A percentile compares a stretch with the other conserved stretches of the same genome.
Evolutionary conservation across 2,113 vertebrate species (phyloP).

Genomic region (Pongo abelii): DNA sequence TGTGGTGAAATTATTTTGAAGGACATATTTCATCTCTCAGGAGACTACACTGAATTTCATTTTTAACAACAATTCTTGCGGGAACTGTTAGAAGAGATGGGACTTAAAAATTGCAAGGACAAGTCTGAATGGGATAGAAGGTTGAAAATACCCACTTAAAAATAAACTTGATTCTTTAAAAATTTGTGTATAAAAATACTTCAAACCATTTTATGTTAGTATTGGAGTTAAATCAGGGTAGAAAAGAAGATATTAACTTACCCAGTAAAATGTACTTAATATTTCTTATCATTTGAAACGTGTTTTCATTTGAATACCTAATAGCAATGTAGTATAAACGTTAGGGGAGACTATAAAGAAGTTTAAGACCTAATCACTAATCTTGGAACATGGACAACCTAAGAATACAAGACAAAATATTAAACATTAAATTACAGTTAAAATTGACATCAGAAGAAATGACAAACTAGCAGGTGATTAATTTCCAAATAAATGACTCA

Average conservation of each 20-base stretch:
- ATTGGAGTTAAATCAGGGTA: background rate
- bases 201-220: background rate
- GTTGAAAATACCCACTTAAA: constrained; percentile 15
- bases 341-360: background rate
- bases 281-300: background rate
- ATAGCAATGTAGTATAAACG: background rate
- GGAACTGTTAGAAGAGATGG: constrained; percentile 27
- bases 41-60: constrained; percentile 2
- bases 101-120: constrained; percentile 37
- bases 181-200: background rate
- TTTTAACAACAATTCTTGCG: constrained; percentile 54
- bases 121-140: background rate
- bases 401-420: background rate
- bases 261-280: background rate
- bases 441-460: background rate
- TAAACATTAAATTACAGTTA: background rate
- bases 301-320: background rate
- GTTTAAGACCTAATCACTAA: background rate
- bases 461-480: background rate
- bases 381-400: background rate
- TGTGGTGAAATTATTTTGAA: constrained; percentile 53
- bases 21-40: background rate
- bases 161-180: background rate
- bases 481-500: constrained; percentile 33
- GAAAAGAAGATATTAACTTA: background rate